These are phyloP conservation scores for Agonopterix arenella DNA, from an alignment of 2,888 invertebrate genomes.

Conservation along the genomic window DNA sequence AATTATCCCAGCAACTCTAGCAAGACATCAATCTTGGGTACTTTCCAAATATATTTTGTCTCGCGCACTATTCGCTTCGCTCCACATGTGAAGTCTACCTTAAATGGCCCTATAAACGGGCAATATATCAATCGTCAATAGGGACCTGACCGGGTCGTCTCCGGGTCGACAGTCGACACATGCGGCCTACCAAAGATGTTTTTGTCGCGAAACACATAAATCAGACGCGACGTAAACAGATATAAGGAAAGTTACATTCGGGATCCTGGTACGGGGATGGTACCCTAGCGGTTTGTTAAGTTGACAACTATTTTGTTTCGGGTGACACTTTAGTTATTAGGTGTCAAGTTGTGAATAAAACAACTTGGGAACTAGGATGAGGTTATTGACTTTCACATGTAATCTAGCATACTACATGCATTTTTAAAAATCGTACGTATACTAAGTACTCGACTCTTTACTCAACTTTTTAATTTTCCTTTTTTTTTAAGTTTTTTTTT, in stretches of 20 bases:
- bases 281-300: not conserved
- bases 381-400: too few species aligned
- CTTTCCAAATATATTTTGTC: not conserved
- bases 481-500: too few species aligned
- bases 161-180: not conserved
- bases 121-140: slow-evolving; percentile 2
- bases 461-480: too few species aligned
- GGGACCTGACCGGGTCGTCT: slow-evolving; percentile 4
- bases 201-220: not conserved
- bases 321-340: too few species aligned
- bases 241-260: not conserved
- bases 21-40: too few species aligned
- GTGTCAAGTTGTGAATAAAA: too few species aligned
- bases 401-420: too few species aligned
- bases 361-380: too few species aligned
- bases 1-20: too few species aligned
- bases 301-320: not conserved
- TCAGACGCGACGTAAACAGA: not conserved
- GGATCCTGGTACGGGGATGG: not conserved
- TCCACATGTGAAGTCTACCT: not conserved
- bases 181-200: not conserved
- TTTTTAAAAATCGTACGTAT: too few species aligned
- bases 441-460: too few species aligned
- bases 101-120: not conserved
- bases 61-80: not conserved